Base-by-base conservation (phyloP, 2,797 vertebrate species). In the Danio kyathit region DNA sequence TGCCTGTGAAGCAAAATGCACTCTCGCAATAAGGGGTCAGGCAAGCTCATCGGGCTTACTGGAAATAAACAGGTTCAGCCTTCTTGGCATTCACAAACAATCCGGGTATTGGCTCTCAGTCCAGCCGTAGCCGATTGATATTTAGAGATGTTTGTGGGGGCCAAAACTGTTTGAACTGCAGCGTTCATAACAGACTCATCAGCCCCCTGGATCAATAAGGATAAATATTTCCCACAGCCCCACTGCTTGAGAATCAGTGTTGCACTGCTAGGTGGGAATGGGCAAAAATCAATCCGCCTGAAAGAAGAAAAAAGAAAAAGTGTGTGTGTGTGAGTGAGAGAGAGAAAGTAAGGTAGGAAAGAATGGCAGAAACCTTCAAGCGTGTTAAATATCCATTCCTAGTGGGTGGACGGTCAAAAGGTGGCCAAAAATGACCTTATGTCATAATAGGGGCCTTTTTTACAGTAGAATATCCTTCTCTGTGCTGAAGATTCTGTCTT, bases 221-320 rank as follows among this genome's bases (percentile, higher is more conserved):
- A 94, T 93, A 93, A 93, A 93, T 92, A 94, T 94, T 94, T 93
- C 92, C 93, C 93, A 94, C 92, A 93, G 91, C 88, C 90, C 89
- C 90, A 89, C 91, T 91, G 91, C 87, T 89, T 90, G 87, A 89
- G 89, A 92, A 91, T 92, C 89, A 88, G 91, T 90, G 83, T 79
- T 54, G 40, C 54, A 21, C 69, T 76, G 56, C 74, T 79, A 81
- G 78, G 80, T 81, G 80, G 61, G 69, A 79, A 85, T 76, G 73
- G 82, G 67, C 75, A 86, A 91, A 93, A 93, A 94, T 94, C 92
- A 92, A 94, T 94, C 89, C 87, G 88, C 77, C 54, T 70, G 64
- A 79, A 59, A 74, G 54, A 74, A 3, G 64, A 67, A 52, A 10
- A 51, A 51, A n/a, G 40, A 67, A 29, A 74, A 77, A 66, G 29